Evolutionary conservation across 2,888 invertebrate species (phyloP).

Genomic region (Tetramorium bicarinatum): DNA sequence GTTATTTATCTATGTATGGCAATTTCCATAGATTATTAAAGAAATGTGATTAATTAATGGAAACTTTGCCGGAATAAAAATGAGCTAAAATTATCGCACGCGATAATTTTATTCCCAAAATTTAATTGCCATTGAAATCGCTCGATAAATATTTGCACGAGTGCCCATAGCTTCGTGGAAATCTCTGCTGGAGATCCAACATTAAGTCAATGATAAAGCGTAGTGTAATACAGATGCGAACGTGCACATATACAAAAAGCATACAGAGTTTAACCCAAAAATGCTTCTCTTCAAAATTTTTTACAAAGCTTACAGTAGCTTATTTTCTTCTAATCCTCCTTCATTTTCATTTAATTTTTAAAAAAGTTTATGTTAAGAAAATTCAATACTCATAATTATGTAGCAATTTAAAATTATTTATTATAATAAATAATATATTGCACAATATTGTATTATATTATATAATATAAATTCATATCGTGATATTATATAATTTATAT

Average conservation of each 20-base stretch:
- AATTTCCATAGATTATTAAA: not conserved
- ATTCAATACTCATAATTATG: not conserved
- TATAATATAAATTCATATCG: no score
- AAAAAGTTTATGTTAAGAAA: not conserved
- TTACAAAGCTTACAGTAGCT: not conserved
- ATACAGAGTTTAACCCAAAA: not conserved
- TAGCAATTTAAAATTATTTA: not conserved
- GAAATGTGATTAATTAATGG: slow-evolving; percentile 3
- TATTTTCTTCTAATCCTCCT: not conserved
- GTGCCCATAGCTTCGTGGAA: not conserved
- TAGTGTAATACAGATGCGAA: not conserved
- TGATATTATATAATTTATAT: no score
- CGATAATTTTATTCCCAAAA: not conserved
- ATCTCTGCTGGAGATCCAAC: not conserved
- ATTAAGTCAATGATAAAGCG: not conserved
- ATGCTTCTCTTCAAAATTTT: not conserved
- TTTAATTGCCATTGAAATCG: slow-evolving; percentile 3
- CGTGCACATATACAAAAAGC: not conserved
- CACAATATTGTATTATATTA: not conserved
- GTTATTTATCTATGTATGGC: not conserved
- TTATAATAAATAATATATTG: not conserved
- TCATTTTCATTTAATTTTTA: not conserved
- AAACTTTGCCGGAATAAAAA: not conserved
- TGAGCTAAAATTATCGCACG: not conserved
- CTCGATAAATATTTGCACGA: slow-evolving; percentile 26